Percentiles rank a stretch among this genome's conserved stretches.
These are phyloP conservation scores for Ophonus ardosiacus DNA, from an alignment of 2,888 invertebrate genomes.

Conservation along the genomic window DNA sequence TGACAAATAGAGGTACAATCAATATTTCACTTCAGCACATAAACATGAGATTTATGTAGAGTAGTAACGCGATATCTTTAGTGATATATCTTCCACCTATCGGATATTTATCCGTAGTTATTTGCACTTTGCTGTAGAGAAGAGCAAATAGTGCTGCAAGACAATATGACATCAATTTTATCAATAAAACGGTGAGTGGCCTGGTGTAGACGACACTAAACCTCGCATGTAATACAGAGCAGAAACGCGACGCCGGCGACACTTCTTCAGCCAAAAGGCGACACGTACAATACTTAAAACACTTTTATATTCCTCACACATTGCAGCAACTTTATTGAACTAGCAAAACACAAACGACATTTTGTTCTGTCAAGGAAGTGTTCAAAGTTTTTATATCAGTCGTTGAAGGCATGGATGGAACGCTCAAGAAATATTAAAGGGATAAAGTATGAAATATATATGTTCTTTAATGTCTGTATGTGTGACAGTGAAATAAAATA, in stretches of 20 bases:
- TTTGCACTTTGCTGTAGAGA: not conserved
- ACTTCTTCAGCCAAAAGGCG: not conserved
- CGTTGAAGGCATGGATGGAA: not conserved
- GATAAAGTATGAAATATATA: not conserved
- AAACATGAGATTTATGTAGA: no score
- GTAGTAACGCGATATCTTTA: no score
- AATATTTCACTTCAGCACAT: no score
- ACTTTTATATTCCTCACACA: constrained; percentile 42
- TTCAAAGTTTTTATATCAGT: constrained; percentile 14
- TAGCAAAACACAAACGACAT: constrained; percentile 44
- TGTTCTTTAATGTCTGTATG: not conserved
- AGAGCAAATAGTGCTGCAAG: not conserved
- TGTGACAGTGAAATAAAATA: not conserved
- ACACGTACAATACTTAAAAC: constrained; percentile 43
- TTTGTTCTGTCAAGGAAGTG: constrained; percentile 19
- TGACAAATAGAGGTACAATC: not conserved
- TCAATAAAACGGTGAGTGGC: constrained; percentile 25
- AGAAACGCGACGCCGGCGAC: not conserved
- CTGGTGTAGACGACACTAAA: not conserved
- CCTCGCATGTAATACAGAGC: constrained; percentile 5
- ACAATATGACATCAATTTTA: constrained; percentile 38
- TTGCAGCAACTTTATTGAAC: constrained; percentile 44
- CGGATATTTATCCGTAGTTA: not conserved
- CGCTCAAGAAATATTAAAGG: constrained; percentile 8
- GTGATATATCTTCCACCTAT: no score